These are phyloP conservation scores for Leptoclinus maculatus DNA, from an alignment of 2,797 vertebrate species.

Conservation along the genomic window DNA sequence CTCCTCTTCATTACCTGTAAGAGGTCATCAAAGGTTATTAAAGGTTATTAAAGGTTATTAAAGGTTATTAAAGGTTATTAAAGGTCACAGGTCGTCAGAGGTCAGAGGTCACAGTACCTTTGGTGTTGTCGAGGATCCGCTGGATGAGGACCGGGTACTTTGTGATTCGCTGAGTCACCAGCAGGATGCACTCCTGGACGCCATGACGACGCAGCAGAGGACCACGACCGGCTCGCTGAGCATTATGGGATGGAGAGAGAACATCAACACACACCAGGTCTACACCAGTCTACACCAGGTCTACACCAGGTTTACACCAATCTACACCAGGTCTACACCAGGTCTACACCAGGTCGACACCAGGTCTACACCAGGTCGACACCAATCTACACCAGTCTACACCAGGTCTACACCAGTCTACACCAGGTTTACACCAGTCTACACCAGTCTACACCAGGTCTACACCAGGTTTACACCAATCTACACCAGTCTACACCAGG, in stretches of 20 bases:
- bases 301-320: no score
- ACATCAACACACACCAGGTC: neutral
- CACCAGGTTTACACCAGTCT: neutral
- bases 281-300: neutral
- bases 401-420: no score
- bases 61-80: neutral
- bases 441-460: neutral
- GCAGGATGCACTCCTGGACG: slow-evolving; percentile 93
- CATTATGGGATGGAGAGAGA: slow-evolving; percentile 35
- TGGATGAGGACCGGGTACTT: slow-evolving; percentile 95
- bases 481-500: no score
- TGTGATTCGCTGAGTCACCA: slow-evolving; percentile 95
- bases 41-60: neutral
- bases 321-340: no score
- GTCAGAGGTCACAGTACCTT: slow-evolving; percentile 78
- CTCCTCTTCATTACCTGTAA: slow-evolving; percentile 88
- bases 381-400: no score
- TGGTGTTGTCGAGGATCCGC: slow-evolving; percentile 92
- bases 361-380: no score
- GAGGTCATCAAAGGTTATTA: neutral
- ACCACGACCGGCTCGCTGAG: slow-evolving; percentile 87
- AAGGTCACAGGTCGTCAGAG: neutral
- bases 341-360: no score
- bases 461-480: no score
- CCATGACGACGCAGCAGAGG: slow-evolving; percentile 91